Evolutionary conservation across 2,888 invertebrate species (phyloP).

Genomic region (Nemotelus pantherinus): DNA sequence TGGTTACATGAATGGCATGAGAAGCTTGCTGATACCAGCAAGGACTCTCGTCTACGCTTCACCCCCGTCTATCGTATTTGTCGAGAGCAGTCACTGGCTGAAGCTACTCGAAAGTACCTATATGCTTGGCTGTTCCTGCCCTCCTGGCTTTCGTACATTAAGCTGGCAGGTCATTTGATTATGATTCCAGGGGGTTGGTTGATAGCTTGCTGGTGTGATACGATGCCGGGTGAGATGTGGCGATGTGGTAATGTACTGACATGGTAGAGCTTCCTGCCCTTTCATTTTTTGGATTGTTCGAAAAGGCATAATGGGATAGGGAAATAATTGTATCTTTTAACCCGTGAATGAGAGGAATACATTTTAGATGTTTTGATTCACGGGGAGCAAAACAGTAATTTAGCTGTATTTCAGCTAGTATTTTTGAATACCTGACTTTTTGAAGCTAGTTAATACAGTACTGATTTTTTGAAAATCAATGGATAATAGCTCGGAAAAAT

Average conservation of each 20-base stretch:
- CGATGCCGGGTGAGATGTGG: not conserved
- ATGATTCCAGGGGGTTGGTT: conserved; percentile 37
- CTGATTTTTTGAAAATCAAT: not conserved
- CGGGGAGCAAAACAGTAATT: too few species aligned
- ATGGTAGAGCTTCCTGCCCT: conserved; percentile 2
- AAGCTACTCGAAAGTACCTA: not conserved
- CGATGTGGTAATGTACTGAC: conserved; percentile 24
- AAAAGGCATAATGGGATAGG: not conserved
- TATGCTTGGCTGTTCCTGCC: conserved; percentile 20
- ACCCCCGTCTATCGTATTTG: not conserved
- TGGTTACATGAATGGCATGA: conserved; percentile 39
- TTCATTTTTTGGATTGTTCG: conserved; percentile 5
- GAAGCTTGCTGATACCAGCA: conserved; percentile 1
- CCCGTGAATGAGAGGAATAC: not conserved
- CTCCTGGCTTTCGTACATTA: conserved; percentile 44
- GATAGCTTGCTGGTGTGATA: not conserved
- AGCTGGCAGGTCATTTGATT: conserved; percentile 51
- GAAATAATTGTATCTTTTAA: not conserved
- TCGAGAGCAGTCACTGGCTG: conserved; percentile 18
- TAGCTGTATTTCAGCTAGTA: too few species aligned
- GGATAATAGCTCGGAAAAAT: not conserved
- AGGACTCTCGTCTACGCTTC: not conserved
- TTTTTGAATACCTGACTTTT: too few species aligned
- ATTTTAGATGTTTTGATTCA: too few species aligned
- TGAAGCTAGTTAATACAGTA: not conserved